phyloP scores from a whole-genome alignment of 1,140 invertebrate genomes.

The Cyclargus thomasi region DNA sequence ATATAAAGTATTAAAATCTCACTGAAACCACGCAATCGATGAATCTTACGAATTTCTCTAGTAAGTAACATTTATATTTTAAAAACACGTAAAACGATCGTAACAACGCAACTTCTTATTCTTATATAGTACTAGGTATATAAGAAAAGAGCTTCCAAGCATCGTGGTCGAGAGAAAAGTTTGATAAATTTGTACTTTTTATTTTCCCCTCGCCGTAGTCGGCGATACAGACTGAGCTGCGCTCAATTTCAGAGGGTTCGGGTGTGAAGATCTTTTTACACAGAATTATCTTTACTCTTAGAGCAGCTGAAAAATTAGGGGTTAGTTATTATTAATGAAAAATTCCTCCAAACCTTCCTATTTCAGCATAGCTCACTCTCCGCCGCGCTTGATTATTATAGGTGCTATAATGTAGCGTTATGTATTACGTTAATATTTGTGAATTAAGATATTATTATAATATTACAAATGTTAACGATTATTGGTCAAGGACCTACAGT shows the following conservation, averaged over 20 bases:
- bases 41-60: slow-evolving; percentile 42
- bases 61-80: slow-evolving; percentile 55
- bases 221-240: not conserved
- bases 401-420: slow-evolving; percentile 41
- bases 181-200: slow-evolving; percentile 72
- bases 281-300: too few relatives aligned
- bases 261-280: too few relatives aligned
- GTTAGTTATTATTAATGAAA: too few relatives aligned
- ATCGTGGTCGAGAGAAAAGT: slow-evolving; percentile 40
- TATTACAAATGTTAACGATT: slow-evolving; percentile 53
- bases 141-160: slow-evolving; percentile 63
- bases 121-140: slow-evolving; percentile 57
- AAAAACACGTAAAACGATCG: slow-evolving; percentile 47
- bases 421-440: slow-evolving; percentile 49
- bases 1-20: slow-evolving; percentile 38
- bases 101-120: slow-evolving; percentile 51
- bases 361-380: not conserved
- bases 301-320: too few relatives aligned
- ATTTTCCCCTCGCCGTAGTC: slow-evolving; percentile 31
- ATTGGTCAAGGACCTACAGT: slow-evolving; percentile 68
- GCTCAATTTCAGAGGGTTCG: not conserved
- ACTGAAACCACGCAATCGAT: slow-evolving; percentile 37
- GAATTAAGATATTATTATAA: slow-evolving; percentile 52
- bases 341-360: not conserved
- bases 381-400: slow-evolving; percentile 17